phyloP scores from a whole-genome alignment of 2,797 vertebrate species.

The Taeniopygia guttata region DNA sequence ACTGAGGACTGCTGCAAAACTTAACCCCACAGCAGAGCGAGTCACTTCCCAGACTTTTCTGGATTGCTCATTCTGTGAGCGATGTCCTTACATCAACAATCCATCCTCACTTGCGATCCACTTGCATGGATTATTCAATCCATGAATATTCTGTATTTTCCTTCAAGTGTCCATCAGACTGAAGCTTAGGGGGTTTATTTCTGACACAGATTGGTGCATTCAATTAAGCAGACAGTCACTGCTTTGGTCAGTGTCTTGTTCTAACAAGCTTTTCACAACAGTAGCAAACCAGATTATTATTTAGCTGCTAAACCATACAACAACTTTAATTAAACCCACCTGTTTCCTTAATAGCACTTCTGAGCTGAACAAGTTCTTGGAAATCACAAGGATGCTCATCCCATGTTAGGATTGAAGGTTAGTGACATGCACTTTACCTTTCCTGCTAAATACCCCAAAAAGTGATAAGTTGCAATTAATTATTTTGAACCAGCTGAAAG shows the following conservation, averaged over 20 bases:
- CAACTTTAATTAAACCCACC: neutral
- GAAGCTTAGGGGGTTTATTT: neutral
- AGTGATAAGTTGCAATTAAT: neutral
- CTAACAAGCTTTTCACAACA: neutral
- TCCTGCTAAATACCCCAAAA: neutral
- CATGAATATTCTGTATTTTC: neutral
- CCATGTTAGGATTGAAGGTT: neutral
- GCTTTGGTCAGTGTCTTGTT: neutral
- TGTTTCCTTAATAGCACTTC: conserved; percentile 17
- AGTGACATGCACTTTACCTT: neutral
- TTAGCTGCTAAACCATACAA: neutral
- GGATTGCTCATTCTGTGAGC: neutral
- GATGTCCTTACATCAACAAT: neutral
- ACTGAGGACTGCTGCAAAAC: neutral
- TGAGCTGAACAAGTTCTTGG: neutral
- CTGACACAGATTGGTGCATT: neutral
- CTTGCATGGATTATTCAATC: neutral
- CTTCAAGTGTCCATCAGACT: neutral
- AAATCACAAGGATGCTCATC: neutral
- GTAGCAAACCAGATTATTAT: neutral
- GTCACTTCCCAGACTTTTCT: neutral
- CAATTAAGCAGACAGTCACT: neutral
- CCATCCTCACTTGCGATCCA: neutral
- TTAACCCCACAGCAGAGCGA: neutral
- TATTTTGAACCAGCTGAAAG: neutral